Percentiles rank a stretch among this genome's conserved stretches.
These are phyloP conservation scores for Leptatherina wallacei DNA, from an alignment of 2,797 vertebrate species.

Conservation along the genomic window DNA sequence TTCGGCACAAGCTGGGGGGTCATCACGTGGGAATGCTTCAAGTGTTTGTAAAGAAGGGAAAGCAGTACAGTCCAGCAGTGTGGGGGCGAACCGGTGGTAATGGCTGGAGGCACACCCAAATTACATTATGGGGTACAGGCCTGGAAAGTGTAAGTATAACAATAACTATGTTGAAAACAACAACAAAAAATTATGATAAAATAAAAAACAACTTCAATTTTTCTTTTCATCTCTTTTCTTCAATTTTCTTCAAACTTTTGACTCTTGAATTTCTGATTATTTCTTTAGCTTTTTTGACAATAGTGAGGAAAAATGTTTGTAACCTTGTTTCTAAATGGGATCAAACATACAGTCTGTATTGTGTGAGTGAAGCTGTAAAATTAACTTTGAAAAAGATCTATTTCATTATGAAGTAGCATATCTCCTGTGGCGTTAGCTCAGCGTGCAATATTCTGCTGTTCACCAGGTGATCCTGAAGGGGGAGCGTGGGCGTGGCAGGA, in stretches of 20 bases:
- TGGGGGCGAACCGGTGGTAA: slow-evolving; percentile 93
- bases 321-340: slow-evolving; percentile 8
- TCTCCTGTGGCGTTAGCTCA: slow-evolving; percentile 1
- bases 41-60: slow-evolving; percentile 89
- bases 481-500: slow-evolving; percentile 87
- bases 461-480: slow-evolving; percentile 94
- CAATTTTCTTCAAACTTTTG: neutral
- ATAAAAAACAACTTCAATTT: too few species aligned
- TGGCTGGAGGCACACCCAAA: slow-evolving; percentile 93
- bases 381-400: neutral
- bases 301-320: neutral
- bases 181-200: too few species aligned
- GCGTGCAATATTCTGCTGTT: slow-evolving; percentile 42
- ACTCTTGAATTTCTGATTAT: neutral
- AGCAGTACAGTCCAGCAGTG: slow-evolving; percentile 87
- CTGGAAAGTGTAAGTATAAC: slow-evolving; percentile 91
- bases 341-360: slow-evolving; percentile 11
- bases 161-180: neutral
- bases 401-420: neutral
- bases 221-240: too few species aligned
- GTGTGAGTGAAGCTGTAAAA: neutral
- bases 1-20: slow-evolving; percentile 90
- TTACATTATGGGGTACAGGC: slow-evolving; percentile 88
- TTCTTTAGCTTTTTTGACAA: neutral
- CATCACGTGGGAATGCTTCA: slow-evolving; percentile 90